These are phyloP conservation scores for Dorcus hopei DNA, from an alignment of 2,888 invertebrate species.

Conservation along the genomic window DNA sequence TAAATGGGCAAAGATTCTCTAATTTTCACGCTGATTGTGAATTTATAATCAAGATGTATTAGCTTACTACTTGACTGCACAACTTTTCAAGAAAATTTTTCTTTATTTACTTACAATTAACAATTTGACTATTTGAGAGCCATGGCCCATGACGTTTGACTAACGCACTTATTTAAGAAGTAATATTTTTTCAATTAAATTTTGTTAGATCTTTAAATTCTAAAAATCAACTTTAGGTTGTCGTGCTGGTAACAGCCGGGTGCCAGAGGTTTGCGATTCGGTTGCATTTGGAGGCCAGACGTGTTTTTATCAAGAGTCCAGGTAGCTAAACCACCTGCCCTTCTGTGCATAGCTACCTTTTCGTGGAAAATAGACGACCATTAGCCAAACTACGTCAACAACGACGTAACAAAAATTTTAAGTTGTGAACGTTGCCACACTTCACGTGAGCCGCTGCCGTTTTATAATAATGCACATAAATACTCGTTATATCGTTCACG, in stretches of 20 bases:
- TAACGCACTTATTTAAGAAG: too few species aligned
- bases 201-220: too few species aligned
- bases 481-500: not conserved
- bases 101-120: too few species aligned
- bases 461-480: not conserved
- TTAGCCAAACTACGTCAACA: constrained; percentile 7
- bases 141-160: too few species aligned
- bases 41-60: too few species aligned
- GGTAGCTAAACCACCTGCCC: constrained; percentile 28
- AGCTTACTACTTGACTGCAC: too few species aligned
- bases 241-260: constrained; percentile 24
- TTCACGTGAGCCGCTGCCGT: not conserved
- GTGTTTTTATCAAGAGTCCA: constrained; percentile 27
- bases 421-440: not conserved
- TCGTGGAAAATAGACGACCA: constrained; percentile 21
- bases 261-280: constrained; percentile 28
- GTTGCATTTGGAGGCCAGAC: constrained; percentile 31
- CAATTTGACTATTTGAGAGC: too few species aligned
- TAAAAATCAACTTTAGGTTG: constrained; percentile 14
- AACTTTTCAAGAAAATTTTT: too few species aligned
- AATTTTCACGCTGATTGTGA: too few species aligned
- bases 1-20: too few species aligned
- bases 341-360: constrained; percentile 24
- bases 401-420: too few species aligned
- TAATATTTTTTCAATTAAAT: too few species aligned